A percentile compares a stretch with the other conserved stretches of the same genome.
Evolutionary conservation across 2,113 vertebrate species (phyloP).

Genomic region (Melanerpes formicivorus): DNA sequence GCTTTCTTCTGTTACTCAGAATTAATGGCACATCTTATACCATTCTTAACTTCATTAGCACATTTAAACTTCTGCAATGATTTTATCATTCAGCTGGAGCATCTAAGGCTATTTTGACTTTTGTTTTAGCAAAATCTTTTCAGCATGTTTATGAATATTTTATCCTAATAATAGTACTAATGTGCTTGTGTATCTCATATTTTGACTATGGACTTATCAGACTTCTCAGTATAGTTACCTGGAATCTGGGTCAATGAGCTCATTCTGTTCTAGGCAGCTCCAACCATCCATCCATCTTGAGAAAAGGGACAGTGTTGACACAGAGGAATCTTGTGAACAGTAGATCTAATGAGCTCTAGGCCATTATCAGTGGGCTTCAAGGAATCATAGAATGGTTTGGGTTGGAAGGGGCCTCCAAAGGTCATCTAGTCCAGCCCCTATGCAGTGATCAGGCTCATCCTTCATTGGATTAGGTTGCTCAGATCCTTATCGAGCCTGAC

Average conservation of each 20-base stretch:
- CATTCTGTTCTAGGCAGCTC: neutral
- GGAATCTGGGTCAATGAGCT: neutral
- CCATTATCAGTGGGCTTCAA: neutral
- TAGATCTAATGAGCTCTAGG: neutral
- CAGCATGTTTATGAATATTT: neutral
- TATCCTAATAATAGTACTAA: too few relatives aligned
- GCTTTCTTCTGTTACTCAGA: neutral
- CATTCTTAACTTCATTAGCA: neutral
- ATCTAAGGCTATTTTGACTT: neutral
- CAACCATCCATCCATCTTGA: fast-evolving
- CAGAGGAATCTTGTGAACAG: neutral
- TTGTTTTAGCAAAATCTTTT: neutral
- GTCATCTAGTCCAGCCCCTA: too few relatives aligned
- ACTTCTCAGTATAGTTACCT: neutral
- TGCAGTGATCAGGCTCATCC: too few relatives aligned
- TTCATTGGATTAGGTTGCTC: too few relatives aligned
- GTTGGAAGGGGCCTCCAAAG: too few relatives aligned
- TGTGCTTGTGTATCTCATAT: neutral
- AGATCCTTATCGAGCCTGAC: too few relatives aligned
- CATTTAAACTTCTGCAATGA: neutral
- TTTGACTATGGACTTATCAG: neutral
- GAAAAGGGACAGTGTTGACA: neutral
- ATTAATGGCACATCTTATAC: neutral
- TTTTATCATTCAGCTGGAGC: neutral
- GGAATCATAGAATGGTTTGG: too few relatives aligned